Percentiles rank a stretch among this genome's conserved stretches.
These are phyloP conservation scores for Amphilophus citrinellus DNA, from an alignment of 2,113 vertebrate species.

Conservation along the genomic window DNA sequence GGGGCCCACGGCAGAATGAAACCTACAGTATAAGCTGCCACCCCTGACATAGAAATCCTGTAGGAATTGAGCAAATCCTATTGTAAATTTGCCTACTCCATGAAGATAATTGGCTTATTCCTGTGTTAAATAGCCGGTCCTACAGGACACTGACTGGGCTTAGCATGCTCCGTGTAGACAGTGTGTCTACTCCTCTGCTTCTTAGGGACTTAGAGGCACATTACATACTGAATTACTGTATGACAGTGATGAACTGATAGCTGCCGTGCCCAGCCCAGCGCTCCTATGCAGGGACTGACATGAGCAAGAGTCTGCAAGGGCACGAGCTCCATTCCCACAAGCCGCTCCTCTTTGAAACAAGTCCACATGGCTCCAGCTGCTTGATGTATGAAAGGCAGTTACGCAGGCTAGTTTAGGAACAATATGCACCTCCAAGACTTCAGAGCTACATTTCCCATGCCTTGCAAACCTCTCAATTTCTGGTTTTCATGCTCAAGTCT, in stretches of 20 bases:
- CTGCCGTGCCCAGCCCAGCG: slow-evolving; percentile 27
- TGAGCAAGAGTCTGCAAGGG: slow-evolving; percentile 33
- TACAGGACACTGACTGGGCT: slow-evolving; percentile 76
- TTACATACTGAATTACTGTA: slow-evolving; percentile 79
- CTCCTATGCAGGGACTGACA: slow-evolving; percentile 42
- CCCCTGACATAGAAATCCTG: slow-evolving; percentile 69
- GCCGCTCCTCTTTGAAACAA: slow-evolving; percentile 3
- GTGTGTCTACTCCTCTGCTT: slow-evolving; percentile 70
- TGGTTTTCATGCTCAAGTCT: slow-evolving; percentile 47
- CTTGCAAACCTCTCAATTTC: slow-evolving; percentile 38
- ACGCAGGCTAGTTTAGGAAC: slow-evolving; percentile 32
- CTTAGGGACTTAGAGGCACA: slow-evolving; percentile 70
- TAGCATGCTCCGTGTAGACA: slow-evolving; percentile 67
- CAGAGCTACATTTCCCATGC: slow-evolving; percentile 28
- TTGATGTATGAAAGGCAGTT: slow-evolving; percentile 33
- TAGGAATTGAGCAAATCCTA: slow-evolving; percentile 75
- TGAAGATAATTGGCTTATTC: slow-evolving; percentile 82
- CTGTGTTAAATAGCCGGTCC: slow-evolving; percentile 78
- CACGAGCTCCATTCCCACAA: slow-evolving; percentile 29
- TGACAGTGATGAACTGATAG: slow-evolving; percentile 79
- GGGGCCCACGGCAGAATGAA: slow-evolving; percentile 34
- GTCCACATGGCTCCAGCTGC: background rate
- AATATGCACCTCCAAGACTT: slow-evolving; percentile 47
- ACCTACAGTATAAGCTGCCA: slow-evolving; percentile 63
- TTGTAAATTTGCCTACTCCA: slow-evolving; percentile 75